A percentile compares a stretch with the other conserved stretches of the same genome.
These are phyloP conservation scores for Bathynomus jamesi DNA, from an alignment of 1,140 invertebrate genomes.

Conservation along the genomic window DNA sequence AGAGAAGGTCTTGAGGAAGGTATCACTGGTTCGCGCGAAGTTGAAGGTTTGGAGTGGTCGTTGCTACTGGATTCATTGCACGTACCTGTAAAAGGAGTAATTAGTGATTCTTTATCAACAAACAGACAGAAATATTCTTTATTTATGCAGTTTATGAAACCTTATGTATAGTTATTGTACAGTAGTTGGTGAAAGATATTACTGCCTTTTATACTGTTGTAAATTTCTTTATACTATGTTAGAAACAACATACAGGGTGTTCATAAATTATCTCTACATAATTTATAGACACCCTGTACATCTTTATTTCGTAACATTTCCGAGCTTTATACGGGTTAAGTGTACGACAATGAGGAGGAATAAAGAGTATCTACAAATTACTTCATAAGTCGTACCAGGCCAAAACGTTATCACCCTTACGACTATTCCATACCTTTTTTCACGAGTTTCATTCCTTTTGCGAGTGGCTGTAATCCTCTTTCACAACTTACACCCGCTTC, in stretches of 20 bases:
- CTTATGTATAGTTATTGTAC: background rate
- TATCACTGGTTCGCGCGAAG: background rate
- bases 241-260: too few relatives aligned
- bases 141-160: background rate
- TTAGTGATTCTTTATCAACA: too few relatives aligned
- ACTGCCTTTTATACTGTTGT: too few relatives aligned
- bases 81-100: background rate
- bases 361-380: background rate
- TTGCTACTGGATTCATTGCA: background rate
- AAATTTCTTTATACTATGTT: too few relatives aligned
- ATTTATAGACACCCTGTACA: too few relatives aligned
- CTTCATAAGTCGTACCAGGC: background rate
- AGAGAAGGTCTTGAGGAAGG: background rate
- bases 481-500: constrained; percentile 62
- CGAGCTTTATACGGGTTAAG: too few relatives aligned
- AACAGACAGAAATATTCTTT: background rate
- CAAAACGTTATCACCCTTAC: background rate
- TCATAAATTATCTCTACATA: too few relatives aligned
- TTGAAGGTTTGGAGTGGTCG: background rate
- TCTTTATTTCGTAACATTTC: too few relatives aligned
- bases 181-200: background rate
- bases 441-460: constrained; percentile 56
- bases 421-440: constrained; percentile 45
- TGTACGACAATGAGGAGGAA: background rate
- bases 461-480: constrained; percentile 53